Conservation (phyloP, 2,113 vertebrate species). For the Tringa solitaria region DNA sequence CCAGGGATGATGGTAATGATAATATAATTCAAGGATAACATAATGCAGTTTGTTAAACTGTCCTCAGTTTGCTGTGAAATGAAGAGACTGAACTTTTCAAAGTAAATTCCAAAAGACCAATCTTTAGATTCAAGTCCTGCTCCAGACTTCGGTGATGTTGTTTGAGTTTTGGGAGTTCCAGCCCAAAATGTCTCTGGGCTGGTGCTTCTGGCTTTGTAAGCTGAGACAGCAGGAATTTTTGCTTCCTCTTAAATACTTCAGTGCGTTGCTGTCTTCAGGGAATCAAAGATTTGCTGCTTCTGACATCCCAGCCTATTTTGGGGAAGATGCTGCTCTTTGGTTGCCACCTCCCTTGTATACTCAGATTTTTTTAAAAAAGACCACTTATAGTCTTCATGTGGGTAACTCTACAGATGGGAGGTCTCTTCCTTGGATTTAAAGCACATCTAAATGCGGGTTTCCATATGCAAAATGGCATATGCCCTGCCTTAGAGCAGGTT, state of each 20-base stretch:
- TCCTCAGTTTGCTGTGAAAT: background rate
- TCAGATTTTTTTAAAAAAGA: background rate
- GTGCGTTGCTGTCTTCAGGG: background rate
- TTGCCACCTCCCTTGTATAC: background rate
- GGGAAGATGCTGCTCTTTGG: background rate
- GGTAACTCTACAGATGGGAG: background rate
- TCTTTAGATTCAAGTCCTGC: no score
- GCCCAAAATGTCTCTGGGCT: background rate
- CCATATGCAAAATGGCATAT: no score
- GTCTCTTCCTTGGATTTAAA: no score
- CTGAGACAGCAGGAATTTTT: background rate
- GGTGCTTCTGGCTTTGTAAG: background rate
- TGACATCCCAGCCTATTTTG: background rate
- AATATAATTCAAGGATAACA: background rate
- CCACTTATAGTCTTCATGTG: no score
- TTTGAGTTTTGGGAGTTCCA: background rate
- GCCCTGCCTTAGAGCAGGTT: background rate
- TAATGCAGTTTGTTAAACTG: background rate
- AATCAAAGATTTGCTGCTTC: background rate
- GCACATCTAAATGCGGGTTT: background rate
- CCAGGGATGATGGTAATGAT: background rate
- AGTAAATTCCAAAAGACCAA: background rate
- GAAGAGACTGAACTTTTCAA: background rate
- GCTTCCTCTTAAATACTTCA: no score
- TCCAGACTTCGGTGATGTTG: fast-evolving